Conservation (phyloP, 2,113 vertebrate species). For the Sapajus apella region DNA sequence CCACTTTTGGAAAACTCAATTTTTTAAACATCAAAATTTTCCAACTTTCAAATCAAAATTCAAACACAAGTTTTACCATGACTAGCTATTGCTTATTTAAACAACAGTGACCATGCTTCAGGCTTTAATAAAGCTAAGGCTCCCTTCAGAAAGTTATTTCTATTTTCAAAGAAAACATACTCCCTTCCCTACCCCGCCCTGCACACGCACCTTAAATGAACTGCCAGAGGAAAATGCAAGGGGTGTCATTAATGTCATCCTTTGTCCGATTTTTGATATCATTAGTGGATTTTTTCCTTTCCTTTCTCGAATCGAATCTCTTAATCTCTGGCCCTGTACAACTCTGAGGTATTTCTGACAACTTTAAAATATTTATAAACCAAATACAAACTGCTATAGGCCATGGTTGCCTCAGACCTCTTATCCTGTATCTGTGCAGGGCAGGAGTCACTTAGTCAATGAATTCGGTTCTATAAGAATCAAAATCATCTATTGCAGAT, state of each 20-base stretch:
- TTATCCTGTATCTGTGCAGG: constrained; percentile 8
- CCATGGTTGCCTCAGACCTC: constrained; percentile 37
- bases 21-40: neutral
- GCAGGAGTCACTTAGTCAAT: neutral
- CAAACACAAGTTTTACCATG: neutral
- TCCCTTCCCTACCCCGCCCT: too few relatives aligned
- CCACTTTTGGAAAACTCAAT: neutral
- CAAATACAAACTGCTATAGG: constrained; percentile 59
- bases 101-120: neutral
- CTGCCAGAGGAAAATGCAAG: constrained; percentile 39
- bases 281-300: constrained; percentile 27
- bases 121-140: constrained; percentile 26
- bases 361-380: constrained; percentile 70
- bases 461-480: neutral
- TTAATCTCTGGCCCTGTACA: constrained; percentile 54
- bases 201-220: constrained; percentile 24
- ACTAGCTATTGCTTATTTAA: neutral
- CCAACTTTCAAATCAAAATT: constrained; percentile 43
- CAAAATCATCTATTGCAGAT: neutral
- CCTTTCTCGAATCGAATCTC: constrained; percentile 38
- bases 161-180: constrained; percentile 46
- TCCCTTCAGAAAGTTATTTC: constrained; percentile 44
- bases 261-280: constrained; percentile 55
- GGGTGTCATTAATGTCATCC: constrained; percentile 50
- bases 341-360: constrained; percentile 62